These are phyloP conservation scores for Nowickia ferox DNA, from an alignment of 2,888 invertebrate genomes.

Conservation along the genomic window DNA sequence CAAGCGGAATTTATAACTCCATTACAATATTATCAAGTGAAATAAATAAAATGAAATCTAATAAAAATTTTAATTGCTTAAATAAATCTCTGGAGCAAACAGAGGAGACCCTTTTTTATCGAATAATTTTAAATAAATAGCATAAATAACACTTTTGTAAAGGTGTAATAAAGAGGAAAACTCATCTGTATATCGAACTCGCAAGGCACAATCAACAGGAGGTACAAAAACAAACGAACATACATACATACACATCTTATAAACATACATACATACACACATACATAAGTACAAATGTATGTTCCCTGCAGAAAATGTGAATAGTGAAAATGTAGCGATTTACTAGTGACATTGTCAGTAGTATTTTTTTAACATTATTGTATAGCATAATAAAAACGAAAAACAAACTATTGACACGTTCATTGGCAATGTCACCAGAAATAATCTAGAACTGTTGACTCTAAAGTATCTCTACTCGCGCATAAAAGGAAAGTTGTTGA, in stretches of 20 bases:
- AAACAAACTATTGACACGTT: too few species aligned
- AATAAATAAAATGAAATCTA: constrained; percentile 60
- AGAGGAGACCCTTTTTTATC: constrained; percentile 55
- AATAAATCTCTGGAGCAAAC: constrained; percentile 61
- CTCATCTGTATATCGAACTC: not conserved
- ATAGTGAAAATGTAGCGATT: too few species aligned
- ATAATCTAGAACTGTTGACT: too few species aligned
- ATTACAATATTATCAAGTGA: constrained; percentile 55
- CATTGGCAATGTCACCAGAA: too few species aligned
- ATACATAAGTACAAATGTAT: too few species aligned
- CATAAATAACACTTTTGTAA: constrained; percentile 58
- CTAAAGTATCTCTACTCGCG: too few species aligned
- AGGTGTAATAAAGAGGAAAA: constrained; percentile 60
- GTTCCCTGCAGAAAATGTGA: too few species aligned
- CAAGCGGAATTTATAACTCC: constrained; percentile 64
- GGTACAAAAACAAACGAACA: not conserved
- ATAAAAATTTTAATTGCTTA: constrained; percentile 67
- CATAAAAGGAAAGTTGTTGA: too few species aligned
- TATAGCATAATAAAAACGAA: too few species aligned
- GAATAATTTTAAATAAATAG: constrained; percentile 37
- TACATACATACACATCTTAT: not conserved
- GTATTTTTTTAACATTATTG: too few species aligned
- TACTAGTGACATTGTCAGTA: too few species aligned
- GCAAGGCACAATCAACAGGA: not conserved
- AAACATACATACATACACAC: not conserved